These are phyloP conservation scores for Gracilinanus agilis DNA, from an alignment of 2,113 vertebrate genomes.

Conservation along the genomic window DNA sequence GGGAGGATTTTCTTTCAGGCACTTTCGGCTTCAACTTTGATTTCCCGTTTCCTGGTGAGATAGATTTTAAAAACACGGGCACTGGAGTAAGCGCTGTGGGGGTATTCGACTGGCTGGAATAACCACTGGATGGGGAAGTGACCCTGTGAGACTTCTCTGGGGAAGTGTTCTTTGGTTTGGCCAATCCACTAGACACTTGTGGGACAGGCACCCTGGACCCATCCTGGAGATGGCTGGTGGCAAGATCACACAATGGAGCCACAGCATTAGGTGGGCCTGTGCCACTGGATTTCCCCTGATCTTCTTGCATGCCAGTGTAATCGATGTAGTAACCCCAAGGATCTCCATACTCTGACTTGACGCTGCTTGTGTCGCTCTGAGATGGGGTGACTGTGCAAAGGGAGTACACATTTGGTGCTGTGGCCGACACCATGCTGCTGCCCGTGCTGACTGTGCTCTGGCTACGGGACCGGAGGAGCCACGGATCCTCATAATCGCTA, in stretches of 20 bases:
- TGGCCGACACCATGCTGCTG: constrained; percentile 91
- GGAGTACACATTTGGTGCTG: constrained; percentile 89
- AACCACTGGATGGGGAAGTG: constrained; percentile 97
- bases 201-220: constrained; percentile 79
- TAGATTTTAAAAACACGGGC: constrained; percentile 89
- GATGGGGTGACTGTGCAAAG: constrained; percentile 93
- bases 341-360: constrained; percentile 94
- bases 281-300: constrained; percentile 81
- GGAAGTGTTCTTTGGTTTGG: constrained; percentile 90
- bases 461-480: constrained; percentile 93
- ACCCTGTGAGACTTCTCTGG: constrained; percentile 94
- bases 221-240: constrained; percentile 80
- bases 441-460: constrained; percentile 92
- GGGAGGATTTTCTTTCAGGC: constrained; percentile 97
- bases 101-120: constrained; percentile 98
- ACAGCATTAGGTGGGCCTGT: constrained; percentile 64
- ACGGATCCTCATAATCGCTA: constrained; percentile 96
- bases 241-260: constrained; percentile 79
- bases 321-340: constrained; percentile 96
- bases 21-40: constrained; percentile 92
- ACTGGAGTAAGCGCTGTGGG: constrained; percentile 96
- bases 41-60: constrained; percentile 90
- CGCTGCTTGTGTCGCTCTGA: constrained; percentile 95
- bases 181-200: constrained; percentile 75
- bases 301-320: constrained; percentile 84